Conservation (phyloP, 2,113 vertebrate genomes). For the Indri indri region DNA sequence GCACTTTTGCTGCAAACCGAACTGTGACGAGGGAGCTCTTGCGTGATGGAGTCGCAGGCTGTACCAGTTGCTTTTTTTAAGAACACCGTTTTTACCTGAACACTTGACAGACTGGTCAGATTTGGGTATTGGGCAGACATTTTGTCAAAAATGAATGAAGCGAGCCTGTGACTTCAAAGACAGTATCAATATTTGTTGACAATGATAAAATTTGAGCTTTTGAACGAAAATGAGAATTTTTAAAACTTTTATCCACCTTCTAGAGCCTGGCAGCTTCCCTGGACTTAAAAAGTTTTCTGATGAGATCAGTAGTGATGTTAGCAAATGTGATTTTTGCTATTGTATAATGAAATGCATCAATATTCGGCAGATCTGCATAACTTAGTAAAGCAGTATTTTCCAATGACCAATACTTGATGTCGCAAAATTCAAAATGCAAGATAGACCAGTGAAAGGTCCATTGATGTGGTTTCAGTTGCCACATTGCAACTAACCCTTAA, state of each 20-base stretch:
- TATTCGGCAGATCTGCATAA: neutral
- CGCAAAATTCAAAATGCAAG: neutral
- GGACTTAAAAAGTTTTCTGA: neutral
- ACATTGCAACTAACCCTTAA: neutral
- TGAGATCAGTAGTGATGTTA: neutral
- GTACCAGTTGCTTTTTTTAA: fast-evolving
- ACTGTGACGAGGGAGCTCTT: neutral
- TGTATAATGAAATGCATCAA: neutral
- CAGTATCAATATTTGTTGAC: neutral
- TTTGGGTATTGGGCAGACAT: neutral
- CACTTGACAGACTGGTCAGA: neutral
- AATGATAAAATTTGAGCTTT: slow-evolving; percentile 6
- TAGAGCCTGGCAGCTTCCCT: neutral
- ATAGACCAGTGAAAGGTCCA: neutral
- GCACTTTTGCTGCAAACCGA: neutral
- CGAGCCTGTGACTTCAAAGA: slow-evolving; percentile 24
- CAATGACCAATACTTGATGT: neutral
- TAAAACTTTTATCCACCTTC: neutral
- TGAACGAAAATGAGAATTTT: neutral
- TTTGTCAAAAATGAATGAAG: slow-evolving; percentile 34
- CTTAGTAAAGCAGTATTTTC: neutral
- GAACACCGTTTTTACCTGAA: neutral
- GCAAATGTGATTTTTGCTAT: neutral
- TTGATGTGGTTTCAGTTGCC: neutral
- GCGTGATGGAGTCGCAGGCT: neutral